phyloP scores from a whole-genome alignment of 53 echinoderm and acorn worm species.

The Zoroaster sp. region DNA sequence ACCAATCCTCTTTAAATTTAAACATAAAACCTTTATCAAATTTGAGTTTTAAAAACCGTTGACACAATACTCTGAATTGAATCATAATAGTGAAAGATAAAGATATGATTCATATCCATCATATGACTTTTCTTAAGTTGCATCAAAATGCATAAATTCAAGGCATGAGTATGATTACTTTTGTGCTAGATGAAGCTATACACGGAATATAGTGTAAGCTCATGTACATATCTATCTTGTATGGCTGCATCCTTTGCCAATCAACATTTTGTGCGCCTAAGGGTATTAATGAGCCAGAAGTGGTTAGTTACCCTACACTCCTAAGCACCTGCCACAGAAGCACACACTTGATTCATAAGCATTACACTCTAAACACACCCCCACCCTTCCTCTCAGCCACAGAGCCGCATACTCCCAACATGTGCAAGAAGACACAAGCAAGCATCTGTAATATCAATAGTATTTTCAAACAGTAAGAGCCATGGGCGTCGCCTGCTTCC shows the following conservation, averaged over 20 bases:
- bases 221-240: slow-evolving; percentile 14
- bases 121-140: no score
- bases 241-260: background rate
- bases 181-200: background rate
- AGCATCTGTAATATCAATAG: no score
- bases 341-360: background rate
- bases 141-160: no score
- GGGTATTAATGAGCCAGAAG: background rate
- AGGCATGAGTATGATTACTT: background rate
- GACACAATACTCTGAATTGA: no score
- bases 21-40: no score
- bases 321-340: background rate
- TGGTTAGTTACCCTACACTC: background rate
- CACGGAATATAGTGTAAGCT: background rate
- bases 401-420: background rate
- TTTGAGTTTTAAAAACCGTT: no score
- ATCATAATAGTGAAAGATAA: no score
- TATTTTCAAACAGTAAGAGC: no score
- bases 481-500: no score
- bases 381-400: background rate
- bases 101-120: no score
- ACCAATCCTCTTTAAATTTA: no score
- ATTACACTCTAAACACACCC: background rate
- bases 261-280: background rate
- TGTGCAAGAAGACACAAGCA: background rate